A percentile compares a stretch with the other conserved stretches of the same genome.
Evolutionary conservation across 92 coral and sea anemone species (phyloP).

Genomic region (Phymanthus crucifer): DNA sequence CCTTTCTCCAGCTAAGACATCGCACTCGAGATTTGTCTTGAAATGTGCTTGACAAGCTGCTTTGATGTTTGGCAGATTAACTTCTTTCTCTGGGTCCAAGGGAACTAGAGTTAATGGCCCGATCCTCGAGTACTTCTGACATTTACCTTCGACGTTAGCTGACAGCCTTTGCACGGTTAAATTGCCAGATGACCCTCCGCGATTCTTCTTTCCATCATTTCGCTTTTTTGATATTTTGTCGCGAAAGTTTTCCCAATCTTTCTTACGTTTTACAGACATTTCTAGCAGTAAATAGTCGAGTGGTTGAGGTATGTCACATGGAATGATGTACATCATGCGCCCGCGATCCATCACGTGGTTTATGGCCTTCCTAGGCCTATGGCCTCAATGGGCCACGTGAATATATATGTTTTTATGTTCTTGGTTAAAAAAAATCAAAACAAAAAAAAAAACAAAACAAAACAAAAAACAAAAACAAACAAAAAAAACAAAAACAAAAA

Average conservation of each 20-base stretch:
- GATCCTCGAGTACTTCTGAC: constrained; percentile 52
- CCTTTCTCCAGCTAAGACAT: neutral
- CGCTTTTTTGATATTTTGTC: constrained; percentile 11
- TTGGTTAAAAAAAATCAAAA: too few species aligned
- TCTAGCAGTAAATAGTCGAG: constrained; percentile 2
- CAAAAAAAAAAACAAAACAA: too few species aligned
- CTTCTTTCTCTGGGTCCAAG: constrained; percentile 41
- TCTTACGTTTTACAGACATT: constrained; percentile 9
- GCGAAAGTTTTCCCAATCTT: constrained; percentile 9
- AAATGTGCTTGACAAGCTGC: constrained; percentile 51
- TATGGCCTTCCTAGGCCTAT: constrained; percentile 20
- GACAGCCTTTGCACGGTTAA: constrained; percentile 58
- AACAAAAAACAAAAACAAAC: too few species aligned
- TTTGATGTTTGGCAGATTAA: constrained; percentile 45
- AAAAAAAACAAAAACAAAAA: too few species aligned
- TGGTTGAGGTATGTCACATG: constrained; percentile 1
- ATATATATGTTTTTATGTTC: too few species aligned
- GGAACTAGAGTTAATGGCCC: constrained; percentile 51
- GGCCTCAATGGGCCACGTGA: constrained; percentile 27
- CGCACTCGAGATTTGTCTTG: constrained; percentile 24
- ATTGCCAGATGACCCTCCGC: constrained; percentile 12
- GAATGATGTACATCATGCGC: neutral
- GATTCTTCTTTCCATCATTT: constrained; percentile 13
- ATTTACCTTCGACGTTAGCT: constrained; percentile 56
- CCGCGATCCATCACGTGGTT: constrained; percentile 9